These are phyloP conservation scores for Lasioglossum baleicum DNA, from an alignment of 1,140 invertebrate species.

Conservation along the genomic window DNA sequence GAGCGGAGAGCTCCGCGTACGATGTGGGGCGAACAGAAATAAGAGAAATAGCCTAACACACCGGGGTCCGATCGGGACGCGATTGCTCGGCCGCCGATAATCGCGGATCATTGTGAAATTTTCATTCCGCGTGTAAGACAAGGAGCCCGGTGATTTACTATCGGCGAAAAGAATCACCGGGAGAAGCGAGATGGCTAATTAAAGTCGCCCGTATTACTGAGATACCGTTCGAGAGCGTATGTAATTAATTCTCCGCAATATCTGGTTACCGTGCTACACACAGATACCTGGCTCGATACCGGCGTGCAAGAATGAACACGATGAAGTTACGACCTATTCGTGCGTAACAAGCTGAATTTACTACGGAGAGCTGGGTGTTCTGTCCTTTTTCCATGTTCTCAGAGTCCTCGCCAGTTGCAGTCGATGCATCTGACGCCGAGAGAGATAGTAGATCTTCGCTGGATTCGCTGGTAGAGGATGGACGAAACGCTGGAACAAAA, in stretches of 20 bases:
- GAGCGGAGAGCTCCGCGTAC: conserved; percentile 2
- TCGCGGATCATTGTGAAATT: conserved; percentile 28
- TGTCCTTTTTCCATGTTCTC: neutral
- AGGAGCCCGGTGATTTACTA: conserved; percentile 38
- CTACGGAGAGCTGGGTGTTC: neutral
- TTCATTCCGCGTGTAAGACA: conserved; percentile 30
- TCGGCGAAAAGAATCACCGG: conserved; percentile 7
- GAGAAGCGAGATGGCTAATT: conserved; percentile 38
- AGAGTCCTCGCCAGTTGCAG: neutral
- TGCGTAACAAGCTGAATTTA: conserved; percentile 45
- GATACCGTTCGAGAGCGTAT: conserved; percentile 8
- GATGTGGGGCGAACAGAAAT: neutral
- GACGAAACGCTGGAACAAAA: too few species aligned
- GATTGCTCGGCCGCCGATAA: too few species aligned
- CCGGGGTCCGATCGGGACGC: too few species aligned
- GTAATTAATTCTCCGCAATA: conserved; percentile 45
- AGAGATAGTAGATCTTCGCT: too few species aligned
- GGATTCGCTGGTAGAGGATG: too few species aligned
- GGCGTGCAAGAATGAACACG: neutral
- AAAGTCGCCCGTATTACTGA: conserved; percentile 31
- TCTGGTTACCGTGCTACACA: conserved; percentile 38
- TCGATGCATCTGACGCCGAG: too few species aligned
- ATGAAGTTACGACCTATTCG: conserved; percentile 32
- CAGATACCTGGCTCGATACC: conserved; percentile 25
- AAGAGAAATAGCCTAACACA: conserved; percentile 12